A percentile compares a stretch with the other conserved stretches of the same genome.
Evolutionary conservation across 2,888 invertebrate species (phyloP).

Genomic region (Brenthis ino): DNA sequence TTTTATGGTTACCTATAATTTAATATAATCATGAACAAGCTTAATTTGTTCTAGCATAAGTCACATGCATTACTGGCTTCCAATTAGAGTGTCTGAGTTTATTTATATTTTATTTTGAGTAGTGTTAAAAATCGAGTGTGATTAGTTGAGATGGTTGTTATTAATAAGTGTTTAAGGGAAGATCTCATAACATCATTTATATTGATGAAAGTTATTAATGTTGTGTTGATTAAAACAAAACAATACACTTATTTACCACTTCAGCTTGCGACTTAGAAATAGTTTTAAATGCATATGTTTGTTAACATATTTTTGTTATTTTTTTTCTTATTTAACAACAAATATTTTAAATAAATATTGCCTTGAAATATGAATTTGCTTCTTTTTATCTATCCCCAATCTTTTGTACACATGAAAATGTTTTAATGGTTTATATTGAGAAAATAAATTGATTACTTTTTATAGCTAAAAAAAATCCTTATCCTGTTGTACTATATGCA

Average conservation of each 20-base stretch:
- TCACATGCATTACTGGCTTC: constrained; percentile 55
- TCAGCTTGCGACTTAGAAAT: constrained; percentile 73
- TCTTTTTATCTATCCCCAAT: constrained; percentile 15
- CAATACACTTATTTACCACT: constrained; percentile 29
- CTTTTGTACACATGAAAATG: not conserved
- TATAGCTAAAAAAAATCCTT: no score
- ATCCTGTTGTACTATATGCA: no score
- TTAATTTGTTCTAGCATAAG: constrained; percentile 56
- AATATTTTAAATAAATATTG: constrained; percentile 49
- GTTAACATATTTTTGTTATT: constrained; percentile 78
- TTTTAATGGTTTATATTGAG: no score
- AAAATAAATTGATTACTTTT: no score
- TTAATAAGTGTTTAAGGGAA: constrained; percentile 33
- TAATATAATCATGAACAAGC: constrained; percentile 61
- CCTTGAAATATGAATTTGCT: constrained; percentile 26
- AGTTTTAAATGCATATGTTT: constrained; percentile 65
- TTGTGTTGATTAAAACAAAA: constrained; percentile 15
- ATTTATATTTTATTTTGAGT: constrained; percentile 27
- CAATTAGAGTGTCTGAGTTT: constrained; percentile 30
- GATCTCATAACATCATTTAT: constrained; percentile 39
- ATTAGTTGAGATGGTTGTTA: constrained; percentile 37
- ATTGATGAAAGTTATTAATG: constrained; percentile 28
- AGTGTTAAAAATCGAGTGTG: constrained; percentile 24
- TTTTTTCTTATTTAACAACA: constrained; percentile 66
- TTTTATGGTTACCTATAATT: constrained; percentile 63